Conservation (phyloP, 2,888 invertebrate species). For the Drosophila aldrichi region DNA sequence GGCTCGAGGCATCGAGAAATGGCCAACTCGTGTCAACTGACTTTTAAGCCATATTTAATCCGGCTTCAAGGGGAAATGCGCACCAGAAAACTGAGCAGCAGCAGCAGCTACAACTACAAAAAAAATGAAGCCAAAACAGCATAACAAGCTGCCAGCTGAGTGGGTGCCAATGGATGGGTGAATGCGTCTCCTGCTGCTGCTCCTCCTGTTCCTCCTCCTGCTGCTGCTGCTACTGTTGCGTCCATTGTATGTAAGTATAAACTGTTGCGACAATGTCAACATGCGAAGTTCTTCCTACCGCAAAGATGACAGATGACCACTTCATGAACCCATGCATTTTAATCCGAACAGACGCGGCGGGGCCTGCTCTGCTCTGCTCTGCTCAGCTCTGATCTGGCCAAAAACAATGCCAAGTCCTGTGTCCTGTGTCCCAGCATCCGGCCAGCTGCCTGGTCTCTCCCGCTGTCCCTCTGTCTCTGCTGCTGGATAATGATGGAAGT, state of each 20-base stretch:
- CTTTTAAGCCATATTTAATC: conserved; percentile 79
- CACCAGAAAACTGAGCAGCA: conserved; percentile 49
- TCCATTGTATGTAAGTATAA: conserved; percentile 60
- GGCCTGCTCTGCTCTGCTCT: conserved; percentile 24
- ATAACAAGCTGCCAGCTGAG: conserved; percentile 57
- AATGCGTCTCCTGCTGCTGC: conserved; percentile 24
- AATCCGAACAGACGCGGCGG: conserved; percentile 60
- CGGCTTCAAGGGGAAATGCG: conserved; percentile 66
- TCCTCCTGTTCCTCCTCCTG: conserved; percentile 8
- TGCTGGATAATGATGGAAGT: conserved; percentile 77
- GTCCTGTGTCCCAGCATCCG: conserved; percentile 45
- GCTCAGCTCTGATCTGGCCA: conserved; percentile 15
- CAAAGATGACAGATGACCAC: conserved; percentile 81
- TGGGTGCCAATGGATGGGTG: conserved; percentile 18
- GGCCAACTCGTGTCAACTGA: conserved; percentile 79
- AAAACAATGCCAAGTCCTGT: conserved; percentile 53
- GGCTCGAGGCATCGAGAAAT: conserved; percentile 66
- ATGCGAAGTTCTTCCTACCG: conserved; percentile 80
- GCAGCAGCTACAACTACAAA: neutral
- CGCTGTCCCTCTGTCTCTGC: conserved; percentile 9
- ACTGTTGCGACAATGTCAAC: conserved; percentile 81
- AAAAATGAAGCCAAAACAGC: conserved; percentile 32
- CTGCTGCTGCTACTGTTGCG: conserved; percentile 8
- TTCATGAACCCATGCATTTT: conserved; percentile 81
- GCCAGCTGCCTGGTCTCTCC: conserved; percentile 26